These are phyloP conservation scores for Stegostoma tigrinum DNA, from an alignment of 2,113 vertebrate species.

Conservation along the genomic window DNA sequence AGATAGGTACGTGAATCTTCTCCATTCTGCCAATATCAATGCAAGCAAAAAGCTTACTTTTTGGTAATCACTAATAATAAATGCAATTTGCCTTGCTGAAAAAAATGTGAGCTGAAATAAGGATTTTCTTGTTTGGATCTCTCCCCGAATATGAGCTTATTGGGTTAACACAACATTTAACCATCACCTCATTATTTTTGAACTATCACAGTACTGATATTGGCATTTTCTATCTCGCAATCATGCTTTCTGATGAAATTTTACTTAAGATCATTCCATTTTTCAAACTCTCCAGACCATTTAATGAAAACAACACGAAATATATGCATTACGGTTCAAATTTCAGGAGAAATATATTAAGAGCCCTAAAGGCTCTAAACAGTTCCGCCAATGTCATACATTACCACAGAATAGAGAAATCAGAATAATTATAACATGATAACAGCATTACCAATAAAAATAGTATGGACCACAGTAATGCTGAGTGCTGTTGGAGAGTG, in stretches of 20 bases:
- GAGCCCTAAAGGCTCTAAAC: background rate
- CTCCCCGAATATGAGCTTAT: background rate
- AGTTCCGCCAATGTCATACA: background rate
- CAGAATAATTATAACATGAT: background rate
- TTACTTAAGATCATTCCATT: background rate
- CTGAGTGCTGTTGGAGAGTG: background rate
- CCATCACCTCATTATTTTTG: background rate
- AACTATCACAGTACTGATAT: background rate
- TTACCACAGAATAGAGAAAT: background rate
- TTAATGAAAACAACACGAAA: background rate
- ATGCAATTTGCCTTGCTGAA: background rate
- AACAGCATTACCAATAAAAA: too few relatives aligned
- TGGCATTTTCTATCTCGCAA: background rate
- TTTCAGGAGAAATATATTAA: background rate
- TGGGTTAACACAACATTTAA: background rate
- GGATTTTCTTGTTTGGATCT: background rate
- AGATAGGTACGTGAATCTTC: background rate
- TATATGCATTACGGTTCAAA: background rate
- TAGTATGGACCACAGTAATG: background rate
- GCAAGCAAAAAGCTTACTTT: background rate
- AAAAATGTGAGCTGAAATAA: background rate
- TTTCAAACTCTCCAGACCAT: too few relatives aligned
- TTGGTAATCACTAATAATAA: background rate
- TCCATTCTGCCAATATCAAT: background rate
- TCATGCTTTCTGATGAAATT: background rate